phyloP scores from a whole-genome alignment of 2,113 vertebrate species.

The Neolamprologus ventralis region DNA sequence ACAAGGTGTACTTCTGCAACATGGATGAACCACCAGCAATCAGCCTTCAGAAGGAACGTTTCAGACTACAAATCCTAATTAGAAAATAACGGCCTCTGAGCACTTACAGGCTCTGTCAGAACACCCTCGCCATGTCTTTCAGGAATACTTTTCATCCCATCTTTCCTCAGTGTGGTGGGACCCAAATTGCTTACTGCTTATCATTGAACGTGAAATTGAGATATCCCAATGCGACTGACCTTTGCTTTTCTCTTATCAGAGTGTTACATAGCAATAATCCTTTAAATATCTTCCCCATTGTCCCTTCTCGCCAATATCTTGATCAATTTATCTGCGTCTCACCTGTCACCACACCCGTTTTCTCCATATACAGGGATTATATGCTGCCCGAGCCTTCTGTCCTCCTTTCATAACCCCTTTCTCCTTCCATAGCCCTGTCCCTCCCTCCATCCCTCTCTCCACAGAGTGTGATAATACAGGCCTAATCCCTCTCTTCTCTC shows the following conservation, averaged over 20 bases:
- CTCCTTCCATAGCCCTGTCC: constrained; percentile 10
- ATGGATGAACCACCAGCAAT: constrained; percentile 20
- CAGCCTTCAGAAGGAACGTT: constrained; percentile 1
- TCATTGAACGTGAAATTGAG: not conserved
- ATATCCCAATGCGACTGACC: not conserved
- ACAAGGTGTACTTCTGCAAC: constrained; percentile 36
- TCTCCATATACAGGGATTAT: constrained; percentile 14
- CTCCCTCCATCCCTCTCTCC: constrained; percentile 18
- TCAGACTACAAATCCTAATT: constrained; percentile 35
- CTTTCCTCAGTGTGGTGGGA: not conserved
- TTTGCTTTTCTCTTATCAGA: not conserved
- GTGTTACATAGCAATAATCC: not conserved
- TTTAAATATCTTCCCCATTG: not conserved
- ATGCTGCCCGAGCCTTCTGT: not conserved
- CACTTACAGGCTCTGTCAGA: not conserved
- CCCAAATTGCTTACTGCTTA: not conserved
- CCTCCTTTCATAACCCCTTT: constrained; percentile 26
- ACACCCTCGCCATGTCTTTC: not conserved
- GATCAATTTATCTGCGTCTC: not conserved
- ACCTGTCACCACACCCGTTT: not conserved
- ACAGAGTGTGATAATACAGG: constrained; percentile 57
- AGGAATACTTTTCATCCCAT: not conserved
- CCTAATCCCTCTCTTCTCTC: constrained; percentile 64
- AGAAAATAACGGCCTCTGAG: constrained; percentile 33
- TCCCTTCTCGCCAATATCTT: not conserved